Conservation (phyloP, 2,797 vertebrate genomes). For the Ispidina lecontei region DNA sequence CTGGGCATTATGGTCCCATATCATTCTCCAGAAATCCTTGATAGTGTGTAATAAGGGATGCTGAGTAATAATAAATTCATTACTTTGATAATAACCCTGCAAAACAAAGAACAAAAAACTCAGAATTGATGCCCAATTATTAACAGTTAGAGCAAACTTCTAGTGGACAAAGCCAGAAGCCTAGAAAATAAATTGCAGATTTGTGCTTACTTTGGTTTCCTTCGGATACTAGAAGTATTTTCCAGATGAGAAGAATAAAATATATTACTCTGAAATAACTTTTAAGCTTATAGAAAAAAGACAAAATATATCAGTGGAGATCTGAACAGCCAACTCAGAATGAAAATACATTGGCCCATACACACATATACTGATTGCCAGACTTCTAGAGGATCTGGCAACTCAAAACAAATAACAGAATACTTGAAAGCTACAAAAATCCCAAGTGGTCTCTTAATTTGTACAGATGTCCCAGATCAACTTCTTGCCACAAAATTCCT, state of each 20-base stretch:
- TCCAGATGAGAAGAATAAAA: neutral
- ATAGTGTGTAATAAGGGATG: slow-evolving; percentile 90
- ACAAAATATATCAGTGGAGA: neutral
- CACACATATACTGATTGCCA: neutral
- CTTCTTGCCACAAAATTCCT: neutral
- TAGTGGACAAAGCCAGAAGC: neutral
- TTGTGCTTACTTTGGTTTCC: neutral
- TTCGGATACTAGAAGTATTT: neutral
- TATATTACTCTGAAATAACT: neutral
- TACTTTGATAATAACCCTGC: slow-evolving; percentile 91
- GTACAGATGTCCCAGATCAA: neutral
- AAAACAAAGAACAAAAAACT: slow-evolving; percentile 15
- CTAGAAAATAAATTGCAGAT: neutral
- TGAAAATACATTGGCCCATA: neutral
- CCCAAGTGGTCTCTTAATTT: neutral
- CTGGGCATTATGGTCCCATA: slow-evolving; percentile 94
- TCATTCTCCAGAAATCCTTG: slow-evolving; percentile 97
- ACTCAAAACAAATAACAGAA: neutral
- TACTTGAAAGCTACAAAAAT: neutral
- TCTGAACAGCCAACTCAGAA: neutral
- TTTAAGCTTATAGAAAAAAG: neutral
- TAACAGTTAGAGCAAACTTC: neutral
- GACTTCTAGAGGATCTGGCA: neutral
- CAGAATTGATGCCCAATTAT: neutral
- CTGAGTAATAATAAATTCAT: slow-evolving; percentile 94